Evolutionary conservation across 2,888 invertebrate species (phyloP).

Genomic region (Mermis nigrescens): DNA sequence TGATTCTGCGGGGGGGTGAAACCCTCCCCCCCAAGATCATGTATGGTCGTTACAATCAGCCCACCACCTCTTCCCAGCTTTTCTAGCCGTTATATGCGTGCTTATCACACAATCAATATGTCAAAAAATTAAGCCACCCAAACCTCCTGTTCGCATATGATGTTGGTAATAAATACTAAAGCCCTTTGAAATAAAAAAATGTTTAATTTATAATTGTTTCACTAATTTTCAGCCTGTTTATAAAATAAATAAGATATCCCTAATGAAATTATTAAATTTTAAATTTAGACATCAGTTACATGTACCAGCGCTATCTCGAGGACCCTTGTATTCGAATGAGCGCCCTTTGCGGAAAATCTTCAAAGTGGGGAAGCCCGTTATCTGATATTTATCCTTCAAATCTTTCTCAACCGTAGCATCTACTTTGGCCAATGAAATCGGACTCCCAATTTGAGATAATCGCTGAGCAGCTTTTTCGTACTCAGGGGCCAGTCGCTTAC

Average conservation of each 20-base stretch:
- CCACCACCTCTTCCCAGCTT: too few relatives aligned
- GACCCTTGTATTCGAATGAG: constrained; percentile 39
- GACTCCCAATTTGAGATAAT: constrained; percentile 22
- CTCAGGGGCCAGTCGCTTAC: constrained; percentile 38
- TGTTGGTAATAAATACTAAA: too few relatives aligned
- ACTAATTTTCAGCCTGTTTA: too few relatives aligned
- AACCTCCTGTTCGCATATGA: too few relatives aligned
- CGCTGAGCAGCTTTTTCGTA: constrained; percentile 39
- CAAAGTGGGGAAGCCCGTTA: constrained; percentile 41
- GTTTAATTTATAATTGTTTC: too few relatives aligned
- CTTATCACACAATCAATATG: too few relatives aligned
- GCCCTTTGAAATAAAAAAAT: too few relatives aligned
- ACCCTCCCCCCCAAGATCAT: too few relatives aligned
- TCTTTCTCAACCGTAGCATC: constrained; percentile 40
- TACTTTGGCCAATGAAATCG: constrained; percentile 40
- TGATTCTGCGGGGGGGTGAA: too few relatives aligned
- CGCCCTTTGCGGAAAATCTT: constrained; percentile 39
- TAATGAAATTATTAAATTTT: background rate
- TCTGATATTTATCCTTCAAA: constrained; percentile 37
- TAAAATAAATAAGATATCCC: background rate
- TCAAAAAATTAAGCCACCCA: too few relatives aligned
- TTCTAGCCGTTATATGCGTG: too few relatives aligned
- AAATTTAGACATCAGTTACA: background rate
- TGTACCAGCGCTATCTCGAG: constrained; percentile 30
- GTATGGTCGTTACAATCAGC: too few relatives aligned